These are phyloP conservation scores for Elephas maximus DNA, from an alignment of 2,113 vertebrate species.

Conservation along the genomic window DNA sequence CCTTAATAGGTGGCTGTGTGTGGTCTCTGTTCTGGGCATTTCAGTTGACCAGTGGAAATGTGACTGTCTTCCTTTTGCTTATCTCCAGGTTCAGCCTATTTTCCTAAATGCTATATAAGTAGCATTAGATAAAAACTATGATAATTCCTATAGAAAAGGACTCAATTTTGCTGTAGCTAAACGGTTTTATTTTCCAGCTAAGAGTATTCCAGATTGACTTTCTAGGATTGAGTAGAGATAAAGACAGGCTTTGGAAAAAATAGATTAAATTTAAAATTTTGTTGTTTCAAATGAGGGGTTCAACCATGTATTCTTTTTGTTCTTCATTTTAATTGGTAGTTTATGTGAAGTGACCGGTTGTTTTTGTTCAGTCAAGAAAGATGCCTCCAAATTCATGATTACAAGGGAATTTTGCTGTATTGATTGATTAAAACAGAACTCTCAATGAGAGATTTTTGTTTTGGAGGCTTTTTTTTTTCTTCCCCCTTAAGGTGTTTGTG, in stretches of 20 bases:
- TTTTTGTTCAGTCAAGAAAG: constrained; percentile 43
- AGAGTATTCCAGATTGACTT: background rate
- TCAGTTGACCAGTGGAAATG: background rate
- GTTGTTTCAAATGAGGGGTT: background rate
- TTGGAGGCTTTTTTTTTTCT: background rate
- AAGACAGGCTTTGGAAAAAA: constrained; percentile 29
- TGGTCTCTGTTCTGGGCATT: background rate
- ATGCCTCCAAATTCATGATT: background rate
- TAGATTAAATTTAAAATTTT: constrained; percentile 33
- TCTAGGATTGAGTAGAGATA: background rate
- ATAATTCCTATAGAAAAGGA: background rate
- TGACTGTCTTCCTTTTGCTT: background rate
- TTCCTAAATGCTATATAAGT: background rate
- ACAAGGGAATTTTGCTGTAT: background rate
- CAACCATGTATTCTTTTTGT: background rate
- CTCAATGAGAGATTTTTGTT: background rate
- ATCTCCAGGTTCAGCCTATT: background rate
- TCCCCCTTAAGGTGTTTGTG: background rate
- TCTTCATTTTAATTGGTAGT: background rate
- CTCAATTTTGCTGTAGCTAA: background rate
- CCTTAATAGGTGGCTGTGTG: background rate
- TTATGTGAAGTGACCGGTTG: background rate
- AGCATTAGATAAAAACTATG: background rate
- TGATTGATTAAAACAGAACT: background rate
- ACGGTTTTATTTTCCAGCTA: background rate